Percentiles rank a stretch among this genome's conserved stretches.
Conservation (phyloP, 2,113 vertebrate species). For the Myotis yumanensis region DNA sequence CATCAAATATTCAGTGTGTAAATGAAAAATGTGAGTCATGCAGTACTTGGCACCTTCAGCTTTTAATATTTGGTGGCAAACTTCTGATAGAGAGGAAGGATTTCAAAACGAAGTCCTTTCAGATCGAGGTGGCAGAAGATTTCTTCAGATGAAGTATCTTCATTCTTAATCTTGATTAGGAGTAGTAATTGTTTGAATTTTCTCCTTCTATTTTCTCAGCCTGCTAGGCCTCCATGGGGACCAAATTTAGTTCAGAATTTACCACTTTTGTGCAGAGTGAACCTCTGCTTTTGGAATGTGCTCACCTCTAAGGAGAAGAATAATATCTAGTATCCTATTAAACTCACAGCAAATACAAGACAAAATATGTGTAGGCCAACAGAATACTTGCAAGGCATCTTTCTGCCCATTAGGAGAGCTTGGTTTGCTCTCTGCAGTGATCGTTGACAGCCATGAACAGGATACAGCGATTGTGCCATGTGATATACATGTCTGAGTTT, state of each 20-base stretch:
- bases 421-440: neutral
- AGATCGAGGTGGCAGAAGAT: neutral
- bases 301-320: neutral
- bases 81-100: constrained; percentile 45
- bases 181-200: neutral
- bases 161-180: neutral
- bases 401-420: neutral
- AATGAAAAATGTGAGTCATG: constrained; percentile 52
- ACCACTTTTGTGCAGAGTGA: neutral
- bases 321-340: neutral
- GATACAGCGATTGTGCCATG: neutral
- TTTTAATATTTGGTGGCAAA: constrained; percentile 48
- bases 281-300: neutral
- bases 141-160: neutral
- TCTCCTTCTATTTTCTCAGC: neutral
- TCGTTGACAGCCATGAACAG: neutral
- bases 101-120: neutral
- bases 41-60: constrained; percentile 1
- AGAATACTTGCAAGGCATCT: neutral
- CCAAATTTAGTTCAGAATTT: neutral
- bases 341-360: neutral
- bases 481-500: neutral
- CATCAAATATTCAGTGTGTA: neutral
- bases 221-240: neutral
- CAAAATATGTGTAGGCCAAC: neutral